Evolutionary conservation across 2,888 invertebrate species (phyloP).

Genomic region (Meiosimyza platycephala): DNA sequence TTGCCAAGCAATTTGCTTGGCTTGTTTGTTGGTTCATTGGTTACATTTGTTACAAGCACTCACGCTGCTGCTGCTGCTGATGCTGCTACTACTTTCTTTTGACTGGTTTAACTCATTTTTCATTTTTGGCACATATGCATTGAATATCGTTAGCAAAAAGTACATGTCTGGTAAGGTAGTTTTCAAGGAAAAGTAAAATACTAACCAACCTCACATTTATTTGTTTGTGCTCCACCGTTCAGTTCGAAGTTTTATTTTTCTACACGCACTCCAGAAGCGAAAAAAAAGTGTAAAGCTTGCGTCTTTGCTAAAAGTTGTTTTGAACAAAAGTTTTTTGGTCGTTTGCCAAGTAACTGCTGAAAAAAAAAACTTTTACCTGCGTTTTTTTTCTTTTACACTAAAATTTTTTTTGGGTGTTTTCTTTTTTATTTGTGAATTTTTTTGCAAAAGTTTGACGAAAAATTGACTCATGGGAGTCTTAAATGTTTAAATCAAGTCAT

Average conservation of each 20-base stretch:
- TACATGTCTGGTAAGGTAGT: background rate
- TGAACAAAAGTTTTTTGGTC: conserved; percentile 44
- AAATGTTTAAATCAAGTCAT: conserved; percentile 24
- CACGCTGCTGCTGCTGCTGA: background rate
- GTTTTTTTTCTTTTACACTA: conserved; percentile 13
- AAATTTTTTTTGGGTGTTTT: background rate
- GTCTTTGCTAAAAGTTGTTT: conserved; percentile 27
- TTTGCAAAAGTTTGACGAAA: conserved; percentile 26
- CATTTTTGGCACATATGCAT: conserved; percentile 36
- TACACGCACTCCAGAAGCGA: background rate
- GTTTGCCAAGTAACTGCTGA: conserved; percentile 45
- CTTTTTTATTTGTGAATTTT: conserved; percentile 5
- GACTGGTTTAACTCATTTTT: conserved; percentile 31
- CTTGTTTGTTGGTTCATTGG: conserved; percentile 38
- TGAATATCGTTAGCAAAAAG: conserved; percentile 25
- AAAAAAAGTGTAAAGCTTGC: conserved; percentile 1
- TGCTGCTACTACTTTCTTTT: background rate
- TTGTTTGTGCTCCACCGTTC: background rate
- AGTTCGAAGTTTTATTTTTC: background rate
- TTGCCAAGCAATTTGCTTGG: conserved; percentile 36
- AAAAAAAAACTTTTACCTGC: conserved; percentile 34
- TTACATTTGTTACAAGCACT: conserved; percentile 35
- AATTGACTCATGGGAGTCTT: conserved; percentile 25
- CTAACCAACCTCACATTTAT: conserved; percentile 2
- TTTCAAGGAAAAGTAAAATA: background rate